phyloP scores from a whole-genome alignment of 2,797 vertebrate genomes.

The Salmo trutta region DNA sequence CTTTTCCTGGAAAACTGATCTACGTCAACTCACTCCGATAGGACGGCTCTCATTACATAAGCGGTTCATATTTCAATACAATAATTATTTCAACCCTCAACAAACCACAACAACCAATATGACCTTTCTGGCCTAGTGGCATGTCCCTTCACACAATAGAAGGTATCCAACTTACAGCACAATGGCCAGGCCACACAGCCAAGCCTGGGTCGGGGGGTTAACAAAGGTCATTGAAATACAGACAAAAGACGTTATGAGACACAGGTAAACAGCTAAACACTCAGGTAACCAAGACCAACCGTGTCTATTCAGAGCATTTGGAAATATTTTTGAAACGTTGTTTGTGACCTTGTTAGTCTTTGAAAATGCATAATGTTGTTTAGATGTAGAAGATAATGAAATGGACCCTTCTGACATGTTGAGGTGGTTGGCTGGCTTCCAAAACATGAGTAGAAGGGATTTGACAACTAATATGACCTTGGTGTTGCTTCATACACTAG shows the following conservation, averaged over 20 bases:
- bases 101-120: slow-evolving; percentile 4
- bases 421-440: not conserved
- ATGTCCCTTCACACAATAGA: not conserved
- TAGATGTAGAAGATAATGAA: not conserved
- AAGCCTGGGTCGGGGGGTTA: not conserved
- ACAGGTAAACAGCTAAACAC: not conserved
- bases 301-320: not conserved
- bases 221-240: not conserved
- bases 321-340: not conserved
- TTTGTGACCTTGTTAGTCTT: not conserved
- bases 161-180: not conserved
- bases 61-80: slow-evolving; percentile 12
- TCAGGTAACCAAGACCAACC: not conserved
- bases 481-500: not conserved
- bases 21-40: slow-evolving; percentile 21
- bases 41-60: slow-evolving; percentile 10
- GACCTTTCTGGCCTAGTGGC: not conserved
- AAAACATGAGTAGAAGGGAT: not conserved
- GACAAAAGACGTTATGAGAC: not conserved
- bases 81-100: not conserved
- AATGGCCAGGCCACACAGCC: not conserved
- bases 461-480: not conserved
- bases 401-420: not conserved
- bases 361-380: not conserved
- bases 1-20: slow-evolving; percentile 46